Base-by-base conservation (phyloP, 2,113 vertebrate species). In the Tenrec ecaudatus region DNA sequence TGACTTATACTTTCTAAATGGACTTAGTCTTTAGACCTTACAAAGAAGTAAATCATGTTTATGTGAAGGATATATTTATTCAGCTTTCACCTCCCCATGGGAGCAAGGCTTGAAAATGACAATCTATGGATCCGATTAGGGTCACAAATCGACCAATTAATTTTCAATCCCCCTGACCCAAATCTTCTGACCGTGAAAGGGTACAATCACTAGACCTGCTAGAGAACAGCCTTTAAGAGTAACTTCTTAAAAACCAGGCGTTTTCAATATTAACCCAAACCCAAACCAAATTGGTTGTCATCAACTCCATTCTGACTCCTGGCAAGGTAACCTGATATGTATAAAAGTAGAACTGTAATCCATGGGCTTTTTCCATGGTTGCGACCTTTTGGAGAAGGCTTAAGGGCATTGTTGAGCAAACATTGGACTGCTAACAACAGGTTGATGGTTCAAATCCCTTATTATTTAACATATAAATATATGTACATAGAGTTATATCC, bases 1-100 rank as follows among this genome's bases (percentile, higher is more conserved):
- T 96, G 86, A 92, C 47, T 82, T 96, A 88, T 27, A 92, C 64
- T 93, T 96, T 96, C 88, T 95, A 95, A 93, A 96, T 82, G 38
- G 38, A 94, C 82, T 96, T 91, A 95, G 82, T 95, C 75, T 96
- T 97, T 90, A 96, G 88, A 91, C 68, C 29, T 95, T 92, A 91
- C 58, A 90, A 89, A 71, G 27, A 95, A 92, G 84, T 90, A 96
- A 88, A 91, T 94, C 47, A 93, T 85, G 57, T n/a, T 93, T 91
- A 90, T 58, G 6, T 94, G 88, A 94, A 87, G 76, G 94, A 93
- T 89, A 31, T 88, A 95, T 95, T 94, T 93, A 93, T 87, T 95
- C 36, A 88, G 25, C 15, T 91, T 92, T 93, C 60, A 91, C 43
- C 22, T 80, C 20, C 20, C 57, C 60, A 76, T 82, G 68, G 57